These are phyloP conservation scores for Pao palembangensis DNA, from an alignment of 2,113 vertebrate genomes.

Conservation along the genomic window DNA sequence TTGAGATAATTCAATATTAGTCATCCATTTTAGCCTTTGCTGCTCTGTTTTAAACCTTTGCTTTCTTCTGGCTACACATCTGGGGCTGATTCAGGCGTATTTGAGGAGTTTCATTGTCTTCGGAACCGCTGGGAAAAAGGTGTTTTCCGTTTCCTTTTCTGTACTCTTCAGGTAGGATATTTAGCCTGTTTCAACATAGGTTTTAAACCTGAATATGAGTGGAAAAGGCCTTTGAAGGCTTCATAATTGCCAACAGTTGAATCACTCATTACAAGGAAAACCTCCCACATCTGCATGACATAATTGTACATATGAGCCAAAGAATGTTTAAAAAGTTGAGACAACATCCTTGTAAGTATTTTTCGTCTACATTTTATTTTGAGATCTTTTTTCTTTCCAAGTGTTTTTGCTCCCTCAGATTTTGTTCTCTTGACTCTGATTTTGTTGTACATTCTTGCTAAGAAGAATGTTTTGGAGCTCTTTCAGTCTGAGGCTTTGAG, in stretches of 20 bases:
- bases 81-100: constrained; percentile 49
- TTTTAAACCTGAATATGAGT: constrained; percentile 16
- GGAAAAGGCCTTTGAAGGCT: constrained; percentile 21
- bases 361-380: constrained; percentile 2
- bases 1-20: constrained; percentile 18
- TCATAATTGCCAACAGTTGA: constrained; percentile 25
- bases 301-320: constrained; percentile 39
- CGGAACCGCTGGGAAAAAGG: constrained; percentile 29
- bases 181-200: not conserved
- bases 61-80: constrained; percentile 45
- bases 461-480: constrained; percentile 56
- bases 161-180: constrained; percentile 14
- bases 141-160: constrained; percentile 26
- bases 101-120: constrained; percentile 30
- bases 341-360: not conserved
- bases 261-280: constrained; percentile 28
- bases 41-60: constrained; percentile 23
- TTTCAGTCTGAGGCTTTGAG: constrained; percentile 56
- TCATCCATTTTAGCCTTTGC: constrained; percentile 15
- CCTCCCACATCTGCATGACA: constrained; percentile 33
- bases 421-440: constrained; percentile 24
- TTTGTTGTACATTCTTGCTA: constrained; percentile 38
- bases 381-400: constrained; percentile 21
- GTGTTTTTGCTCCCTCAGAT: constrained; percentile 26
- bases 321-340: constrained; percentile 34